Conservation (phyloP, 1,140 invertebrate genomes). For the Drosophila subobscura region DNA sequence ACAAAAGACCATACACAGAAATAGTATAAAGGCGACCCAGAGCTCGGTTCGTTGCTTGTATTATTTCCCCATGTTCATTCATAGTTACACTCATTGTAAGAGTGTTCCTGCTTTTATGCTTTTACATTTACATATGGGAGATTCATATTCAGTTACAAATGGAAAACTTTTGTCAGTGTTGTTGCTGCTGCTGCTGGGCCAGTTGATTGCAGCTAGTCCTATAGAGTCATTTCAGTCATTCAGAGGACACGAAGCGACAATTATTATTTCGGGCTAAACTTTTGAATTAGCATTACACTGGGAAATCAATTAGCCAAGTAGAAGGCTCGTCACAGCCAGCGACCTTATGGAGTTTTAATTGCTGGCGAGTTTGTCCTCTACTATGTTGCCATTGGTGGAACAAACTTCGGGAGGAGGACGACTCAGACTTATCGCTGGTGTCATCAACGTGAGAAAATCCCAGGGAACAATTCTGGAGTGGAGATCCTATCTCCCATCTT, state of each 20-base stretch:
- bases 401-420: not conserved
- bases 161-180: slow-evolving; percentile 54
- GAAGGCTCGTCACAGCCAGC: slow-evolving; percentile 1
- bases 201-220: slow-evolving; percentile 15
- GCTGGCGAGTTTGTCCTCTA: not conserved
- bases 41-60: slow-evolving; percentile 19
- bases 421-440: slow-evolving; percentile 7
- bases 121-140: slow-evolving; percentile 65
- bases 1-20: slow-evolving; percentile 62
- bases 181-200: slow-evolving; percentile 16
- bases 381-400: not conserved
- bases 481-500: slow-evolving; percentile 17
- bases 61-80: slow-evolving; percentile 21
- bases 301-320: slow-evolving; percentile 54
- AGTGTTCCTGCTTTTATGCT: slow-evolving; percentile 48
- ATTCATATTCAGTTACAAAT: slow-evolving; percentile 69
- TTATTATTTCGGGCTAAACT: slow-evolving; percentile 49
- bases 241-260: slow-evolving; percentile 54
- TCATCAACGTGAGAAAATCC: slow-evolving; percentile 70
- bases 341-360: slow-evolving; percentile 60
- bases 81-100: slow-evolving; percentile 10
- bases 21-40: slow-evolving; percentile 32
- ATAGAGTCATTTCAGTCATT: not conserved
- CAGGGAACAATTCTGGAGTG: slow-evolving; percentile 6
- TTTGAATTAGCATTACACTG: slow-evolving; percentile 61